A percentile compares a stretch with the other conserved stretches of the same genome.
These are phyloP conservation scores for Phenganax marumi DNA, from an alignment of 92 coral and sea anemone species.

Conservation along the genomic window DNA sequence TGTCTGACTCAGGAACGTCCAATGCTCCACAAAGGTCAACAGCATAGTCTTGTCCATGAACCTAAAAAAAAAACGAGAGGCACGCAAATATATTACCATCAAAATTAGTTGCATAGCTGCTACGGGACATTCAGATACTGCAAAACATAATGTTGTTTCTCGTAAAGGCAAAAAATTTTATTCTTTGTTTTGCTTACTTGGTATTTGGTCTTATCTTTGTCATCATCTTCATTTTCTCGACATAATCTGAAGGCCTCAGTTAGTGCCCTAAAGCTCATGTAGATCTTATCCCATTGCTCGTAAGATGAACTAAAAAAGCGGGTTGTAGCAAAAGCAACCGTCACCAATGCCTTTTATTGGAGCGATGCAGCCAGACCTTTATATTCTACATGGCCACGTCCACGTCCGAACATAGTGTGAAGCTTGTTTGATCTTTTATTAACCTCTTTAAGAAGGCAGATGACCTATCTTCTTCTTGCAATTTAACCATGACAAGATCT, in stretches of 20 bases:
- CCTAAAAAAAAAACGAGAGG: neutral
- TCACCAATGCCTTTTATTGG: constrained; percentile 19
- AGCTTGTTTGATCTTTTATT: constrained; percentile 24
- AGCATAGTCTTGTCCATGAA: constrained; percentile 27
- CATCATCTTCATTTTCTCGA: constrained; percentile 29
- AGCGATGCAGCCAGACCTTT: constrained; percentile 31
- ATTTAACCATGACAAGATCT: constrained; percentile 26
- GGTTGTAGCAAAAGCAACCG: constrained; percentile 29
- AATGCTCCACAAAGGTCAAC: constrained; percentile 22
- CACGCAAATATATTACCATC: no score
- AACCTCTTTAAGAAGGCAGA: constrained; percentile 18
- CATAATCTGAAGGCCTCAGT: constrained; percentile 26
- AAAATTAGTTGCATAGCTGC: no score
- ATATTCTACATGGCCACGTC: constrained; percentile 34
- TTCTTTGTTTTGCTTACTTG: neutral
- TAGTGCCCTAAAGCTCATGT: constrained; percentile 13
- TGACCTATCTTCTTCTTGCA: constrained; percentile 17
- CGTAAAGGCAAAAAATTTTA: neutral
- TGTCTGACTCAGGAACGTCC: neutral
- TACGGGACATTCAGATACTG: no score
- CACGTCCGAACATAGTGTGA: constrained; percentile 31
- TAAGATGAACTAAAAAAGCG: constrained; percentile 21
- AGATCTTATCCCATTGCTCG: constrained; percentile 27
- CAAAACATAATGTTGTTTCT: neutral
- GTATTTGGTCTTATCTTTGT: constrained; percentile 8